Evolutionary conservation across 2,888 invertebrate genomes (phyloP), one percentile per base, ranked within the genome.

Genomic region (Thereva unica): DNA sequence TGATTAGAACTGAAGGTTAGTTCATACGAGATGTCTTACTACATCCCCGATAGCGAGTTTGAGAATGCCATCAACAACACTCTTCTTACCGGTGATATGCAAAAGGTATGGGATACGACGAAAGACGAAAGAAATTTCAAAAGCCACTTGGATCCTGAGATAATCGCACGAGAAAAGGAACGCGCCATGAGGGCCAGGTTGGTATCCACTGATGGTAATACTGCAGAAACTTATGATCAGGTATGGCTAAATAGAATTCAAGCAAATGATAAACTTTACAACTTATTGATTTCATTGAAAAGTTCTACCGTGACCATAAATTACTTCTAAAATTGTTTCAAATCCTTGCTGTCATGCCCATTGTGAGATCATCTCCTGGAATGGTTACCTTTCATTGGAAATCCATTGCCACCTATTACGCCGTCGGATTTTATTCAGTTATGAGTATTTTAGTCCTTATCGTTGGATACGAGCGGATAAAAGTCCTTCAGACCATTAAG

Each of bases 281-380:
- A 7, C 37, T n/a, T 64, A 52, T 63, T 35, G 10, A 40, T 50
- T 40, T 67, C 23, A 5, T 59, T 53, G 41, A 34, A 47, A 45
- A 75, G 74, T 88, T 88, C 78, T 88, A 87, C 72, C 82, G 86
- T 45, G 87, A 88, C 74, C 88, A 88, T 74, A 87, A 87, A 74
- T 76, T 88, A 64, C 78, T 88, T 37, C 76, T 88, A 9, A 84
- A 85, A 61, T 74, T 88, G 64, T 88, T 88, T 74, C 81, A 85
- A 70, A 84, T 83, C 0, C 80, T 88, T 42, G 88, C 86, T 0
- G 87, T 87, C 1, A 88, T 88, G 87, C 88, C 88, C 2, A 84
- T 85, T 69, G 83, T 83, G 5, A 78, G 85, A 35, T 84, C 85
- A 0, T 75, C 82, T 7, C 85, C 85, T 72, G 85, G 85, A 0